Evolutionary conservation across 2,797 vertebrate genomes (phyloP).

Genomic region (Poecile montanus): DNA sequence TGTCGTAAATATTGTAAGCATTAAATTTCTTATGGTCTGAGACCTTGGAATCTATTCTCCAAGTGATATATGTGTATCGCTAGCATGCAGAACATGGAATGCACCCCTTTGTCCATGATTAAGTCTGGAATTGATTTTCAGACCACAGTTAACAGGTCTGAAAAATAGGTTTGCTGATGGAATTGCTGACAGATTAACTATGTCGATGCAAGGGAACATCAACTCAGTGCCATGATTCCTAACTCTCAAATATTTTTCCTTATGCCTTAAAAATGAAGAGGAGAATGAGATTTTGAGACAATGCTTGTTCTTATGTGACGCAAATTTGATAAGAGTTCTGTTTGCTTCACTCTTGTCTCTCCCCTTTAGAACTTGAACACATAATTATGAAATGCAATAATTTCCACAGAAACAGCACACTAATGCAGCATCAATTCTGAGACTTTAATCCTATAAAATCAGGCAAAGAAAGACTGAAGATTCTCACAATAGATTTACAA

Average conservation of each 20-base stretch:
- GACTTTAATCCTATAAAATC: slow-evolving; percentile 23
- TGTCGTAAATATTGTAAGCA: slow-evolving; percentile 32
- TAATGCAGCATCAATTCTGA: neutral
- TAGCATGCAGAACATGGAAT: neutral
- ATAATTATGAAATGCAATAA: slow-evolving; percentile 14
- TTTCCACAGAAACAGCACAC: neutral
- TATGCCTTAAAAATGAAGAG: neutral
- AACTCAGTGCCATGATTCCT: neutral
- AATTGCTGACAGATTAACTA: slow-evolving; percentile 33
- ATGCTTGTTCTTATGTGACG: neutral
- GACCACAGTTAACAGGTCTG: slow-evolving; percentile 33
- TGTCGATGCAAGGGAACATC: neutral
- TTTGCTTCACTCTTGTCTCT: slow-evolving; percentile 12
- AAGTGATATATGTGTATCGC: neutral
- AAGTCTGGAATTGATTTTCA: slow-evolving; percentile 54
- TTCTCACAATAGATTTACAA: neutral
- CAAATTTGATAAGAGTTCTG: neutral
- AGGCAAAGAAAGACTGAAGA: neutral
- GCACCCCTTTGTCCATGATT: slow-evolving; percentile 7
- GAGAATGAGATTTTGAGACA: slow-evolving; percentile 25
- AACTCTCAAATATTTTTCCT: slow-evolving; percentile 28
- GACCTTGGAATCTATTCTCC: slow-evolving; percentile 21
- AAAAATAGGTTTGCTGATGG: slow-evolving; percentile 33
- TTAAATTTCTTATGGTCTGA: slow-evolving; percentile 1
- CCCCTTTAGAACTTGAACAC: slow-evolving; percentile 2